These are phyloP conservation scores for Microtus richardsoni DNA, from an alignment of 2,113 vertebrate genomes.

Conservation along the genomic window DNA sequence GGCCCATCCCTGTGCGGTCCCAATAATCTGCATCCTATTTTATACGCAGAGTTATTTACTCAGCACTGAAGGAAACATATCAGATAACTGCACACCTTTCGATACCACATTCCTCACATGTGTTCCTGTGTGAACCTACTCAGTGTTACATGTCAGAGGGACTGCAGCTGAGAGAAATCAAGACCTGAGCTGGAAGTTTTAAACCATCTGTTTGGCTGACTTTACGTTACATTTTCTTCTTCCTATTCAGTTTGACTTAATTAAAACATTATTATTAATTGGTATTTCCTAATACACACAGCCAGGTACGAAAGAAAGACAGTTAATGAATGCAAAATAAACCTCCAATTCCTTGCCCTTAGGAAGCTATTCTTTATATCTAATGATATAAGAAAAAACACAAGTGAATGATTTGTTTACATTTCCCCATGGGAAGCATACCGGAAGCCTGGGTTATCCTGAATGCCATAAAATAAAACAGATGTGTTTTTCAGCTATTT, in stretches of 20 bases:
- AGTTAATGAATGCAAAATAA: slow-evolving; percentile 15
- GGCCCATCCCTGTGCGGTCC: slow-evolving; percentile 32
- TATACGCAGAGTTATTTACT: not conserved
- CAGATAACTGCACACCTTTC: not conserved
- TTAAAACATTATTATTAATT: not conserved
- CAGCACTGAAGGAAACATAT: not conserved
- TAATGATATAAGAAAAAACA: not conserved
- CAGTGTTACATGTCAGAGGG: not conserved
- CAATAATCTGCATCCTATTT: not conserved
- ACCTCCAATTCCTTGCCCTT: not conserved
- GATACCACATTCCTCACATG: not conserved
- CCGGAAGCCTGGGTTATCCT: slow-evolving; percentile 46
- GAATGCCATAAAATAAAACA: slow-evolving; percentile 34
- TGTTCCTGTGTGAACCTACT: not conserved
- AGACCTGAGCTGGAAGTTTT: not conserved
- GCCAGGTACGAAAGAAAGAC: not conserved
- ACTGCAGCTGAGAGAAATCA: not conserved
- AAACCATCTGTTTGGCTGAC: not conserved
- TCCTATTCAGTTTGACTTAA: slow-evolving; percentile 22
- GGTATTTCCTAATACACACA: slow-evolving; percentile 18
- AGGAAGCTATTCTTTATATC: not conserved
- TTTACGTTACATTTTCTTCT: not conserved
- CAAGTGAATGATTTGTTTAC: not conserved
- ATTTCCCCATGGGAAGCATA: not conserved
- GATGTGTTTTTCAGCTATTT: slow-evolving; percentile 32